Evolutionary conservation across 1,140 invertebrate species (phyloP).

Genomic region (Sarcophaga peregrina): DNA sequence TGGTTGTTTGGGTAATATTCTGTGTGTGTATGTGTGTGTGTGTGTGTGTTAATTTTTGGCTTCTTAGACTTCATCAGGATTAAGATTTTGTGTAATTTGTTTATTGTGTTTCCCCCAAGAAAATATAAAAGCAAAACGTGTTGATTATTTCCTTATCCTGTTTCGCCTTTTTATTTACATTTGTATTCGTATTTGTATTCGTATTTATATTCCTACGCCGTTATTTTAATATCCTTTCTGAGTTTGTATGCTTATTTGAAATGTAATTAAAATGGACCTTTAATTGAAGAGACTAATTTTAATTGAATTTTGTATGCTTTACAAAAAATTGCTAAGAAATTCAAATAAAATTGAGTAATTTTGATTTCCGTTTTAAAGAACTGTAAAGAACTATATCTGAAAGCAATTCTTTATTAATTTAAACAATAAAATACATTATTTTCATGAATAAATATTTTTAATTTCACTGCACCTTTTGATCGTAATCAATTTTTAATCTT

Average conservation of each 20-base stretch:
- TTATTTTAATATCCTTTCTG: neutral
- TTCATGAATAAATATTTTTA: no score
- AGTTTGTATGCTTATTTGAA: neutral
- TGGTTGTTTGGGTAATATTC: no score
- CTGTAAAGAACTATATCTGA: neutral
- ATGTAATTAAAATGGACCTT: slow-evolving; percentile 36
- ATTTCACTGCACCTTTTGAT: neutral
- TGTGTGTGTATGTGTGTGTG: neutral
- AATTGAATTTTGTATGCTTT: slow-evolving; percentile 25
- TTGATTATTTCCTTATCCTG: slow-evolving; percentile 11
- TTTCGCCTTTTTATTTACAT: neutral
- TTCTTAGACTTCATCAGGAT: neutral
- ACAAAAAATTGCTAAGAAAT: no score
- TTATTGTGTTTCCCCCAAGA: neutral
- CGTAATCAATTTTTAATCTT: neutral
- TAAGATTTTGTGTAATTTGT: slow-evolving; percentile 33
- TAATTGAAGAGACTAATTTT: slow-evolving; percentile 36
- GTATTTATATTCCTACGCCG: neutral
- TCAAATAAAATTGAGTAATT: neutral
- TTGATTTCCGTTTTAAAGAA: no score
- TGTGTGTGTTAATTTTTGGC: neutral
- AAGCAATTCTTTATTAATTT: no score
- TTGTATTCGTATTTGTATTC: neutral
- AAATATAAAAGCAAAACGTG: neutral
- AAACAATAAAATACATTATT: neutral